Evolutionary conservation across 2,888 invertebrate species (phyloP), one percentile per base, ranked within the genome.

Genomic region (Drosophila ezoana): DNA sequence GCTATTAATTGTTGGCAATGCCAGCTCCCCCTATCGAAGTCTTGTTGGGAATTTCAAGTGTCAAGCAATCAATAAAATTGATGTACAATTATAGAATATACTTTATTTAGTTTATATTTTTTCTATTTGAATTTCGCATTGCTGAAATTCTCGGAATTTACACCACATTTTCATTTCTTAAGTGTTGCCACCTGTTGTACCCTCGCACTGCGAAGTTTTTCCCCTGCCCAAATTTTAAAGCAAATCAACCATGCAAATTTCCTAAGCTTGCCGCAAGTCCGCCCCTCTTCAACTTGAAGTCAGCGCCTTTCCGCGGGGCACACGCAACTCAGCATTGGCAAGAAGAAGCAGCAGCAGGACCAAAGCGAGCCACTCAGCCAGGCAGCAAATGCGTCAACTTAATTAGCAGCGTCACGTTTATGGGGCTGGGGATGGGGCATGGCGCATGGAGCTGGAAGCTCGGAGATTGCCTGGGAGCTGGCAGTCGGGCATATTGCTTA

Each of bases 351-450:
- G 69, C 38, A 63, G 57, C 59, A 44, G 44, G 53, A 57, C 53
- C 73, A 61, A 57, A 63, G 58, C 54, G 41, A 57, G 57, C 45
- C 74, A 75, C 57, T 3, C 75, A 75, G 72, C 69, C 68, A 78
- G 76, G 63, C 77, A 74, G 77, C 76, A 79, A 85, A 79, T 87
- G 87, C 85, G 85, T 86, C 85, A 86, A 89, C 89, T 86, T 86
- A 86, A 86, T 86, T 86, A 86, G 86, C 85, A 77, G 81, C 86
- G 89, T 89, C 86, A 89, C 86, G 87, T 86, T 81, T 81, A 65
- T 37, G 48, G 59, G 32, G 33, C n/a, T 18, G 48, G 56, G 8
- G 32, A 32, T 1, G 14, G 18, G 16, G 16, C 28, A 14, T 20
- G 20, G 8, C 28, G 20, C 20, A 8, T 8, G 23, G 23, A 23